These are phyloP conservation scores for Chelon auratus DNA, from an alignment of 2,797 vertebrate species.

Conservation along the genomic window DNA sequence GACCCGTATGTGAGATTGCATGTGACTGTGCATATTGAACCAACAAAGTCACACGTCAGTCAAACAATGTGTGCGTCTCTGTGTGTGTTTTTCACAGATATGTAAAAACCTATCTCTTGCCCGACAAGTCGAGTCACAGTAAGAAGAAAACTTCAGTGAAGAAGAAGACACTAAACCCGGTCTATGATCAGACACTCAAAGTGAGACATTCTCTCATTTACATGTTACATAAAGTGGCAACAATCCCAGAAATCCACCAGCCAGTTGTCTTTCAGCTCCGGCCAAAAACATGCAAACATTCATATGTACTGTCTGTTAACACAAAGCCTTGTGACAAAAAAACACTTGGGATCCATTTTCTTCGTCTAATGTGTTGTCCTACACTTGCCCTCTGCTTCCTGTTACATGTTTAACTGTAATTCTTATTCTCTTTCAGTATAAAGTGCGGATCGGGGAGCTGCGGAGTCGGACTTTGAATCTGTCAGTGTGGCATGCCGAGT, in stretches of 20 bases:
- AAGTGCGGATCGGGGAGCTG: constrained; percentile 87
- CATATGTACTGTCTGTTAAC: background rate
- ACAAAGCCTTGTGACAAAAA: background rate
- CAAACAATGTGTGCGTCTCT: background rate
- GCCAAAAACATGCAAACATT: constrained; percentile 1
- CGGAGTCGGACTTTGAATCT: constrained; percentile 90
- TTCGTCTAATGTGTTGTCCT: background rate
- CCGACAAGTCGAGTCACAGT: constrained; percentile 91
- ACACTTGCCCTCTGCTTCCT: background rate
- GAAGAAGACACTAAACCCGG: constrained; percentile 92
- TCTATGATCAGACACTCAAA: constrained; percentile 94
- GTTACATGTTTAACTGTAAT: background rate
- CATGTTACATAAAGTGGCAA: constrained; percentile 20
- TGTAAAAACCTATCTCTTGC: constrained; percentile 95
- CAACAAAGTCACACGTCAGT: background rate
- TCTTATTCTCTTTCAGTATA: constrained; percentile 84
- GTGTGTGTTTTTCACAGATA: constrained; percentile 85
- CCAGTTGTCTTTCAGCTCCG: constrained; percentile 12
- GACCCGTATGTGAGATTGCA: constrained; percentile 89
- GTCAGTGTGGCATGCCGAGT: constrained; percentile 94
- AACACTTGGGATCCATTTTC: background rate
- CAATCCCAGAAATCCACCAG: constrained; percentile 12
- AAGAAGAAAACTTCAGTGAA: constrained; percentile 94
- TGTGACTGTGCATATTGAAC: constrained; percentile 13
- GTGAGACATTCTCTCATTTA: constrained; percentile 76